Evolutionary conservation across 2,888 invertebrate genomes (phyloP), one percentile per base, ranked within the genome.

Genomic region (Pristionchus maxplancki): DNA sequence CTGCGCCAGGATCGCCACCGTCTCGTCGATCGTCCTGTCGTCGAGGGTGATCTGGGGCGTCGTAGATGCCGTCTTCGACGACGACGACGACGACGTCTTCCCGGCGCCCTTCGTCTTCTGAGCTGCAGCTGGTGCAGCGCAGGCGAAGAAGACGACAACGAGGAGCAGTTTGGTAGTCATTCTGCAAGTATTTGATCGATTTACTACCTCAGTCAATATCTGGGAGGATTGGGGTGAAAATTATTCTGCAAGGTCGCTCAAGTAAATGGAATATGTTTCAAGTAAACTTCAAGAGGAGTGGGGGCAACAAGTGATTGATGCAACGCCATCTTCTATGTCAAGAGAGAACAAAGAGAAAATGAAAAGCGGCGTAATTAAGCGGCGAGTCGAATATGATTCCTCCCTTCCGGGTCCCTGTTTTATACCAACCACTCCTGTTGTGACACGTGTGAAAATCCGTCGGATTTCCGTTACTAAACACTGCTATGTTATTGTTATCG

Each of bases 371-470:
- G 67, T n/a, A n/a, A n/a, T n/a, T n/a, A 67, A 1, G 67, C 31
- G 3, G 4, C 24, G 34, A 9, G 5, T 37, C 37, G 6, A 15
- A 20, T 71, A 28, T 15, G 13, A 5, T 78, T n/a, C 0, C 15
- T 34, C 37, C 11, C 44, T 44, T 78, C 28, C n/a, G 1, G 11
- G 6, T 34, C 48, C 28, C 5, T 28, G 9, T 20, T 78, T 48
- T 78, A 78, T 78, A 78, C 78, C 74, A 20, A 4, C 28, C n/a
- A 20, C 24, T n/a, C n/a, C n/a, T 78, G 78, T 78, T 78, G 34
- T 78, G 44, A 40, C 34, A 74, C 44, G 78, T 78, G 78, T n/a
- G 78, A 78, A 78, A 78, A 78, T 78, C 78, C 78, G n/a, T 6
- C 44, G 44, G 44, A 78, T 48, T 48, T 78, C 78, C 78, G n/a